Conservation (phyloP, 2,888 invertebrate species). For the Pimpla rufipes region DNA sequence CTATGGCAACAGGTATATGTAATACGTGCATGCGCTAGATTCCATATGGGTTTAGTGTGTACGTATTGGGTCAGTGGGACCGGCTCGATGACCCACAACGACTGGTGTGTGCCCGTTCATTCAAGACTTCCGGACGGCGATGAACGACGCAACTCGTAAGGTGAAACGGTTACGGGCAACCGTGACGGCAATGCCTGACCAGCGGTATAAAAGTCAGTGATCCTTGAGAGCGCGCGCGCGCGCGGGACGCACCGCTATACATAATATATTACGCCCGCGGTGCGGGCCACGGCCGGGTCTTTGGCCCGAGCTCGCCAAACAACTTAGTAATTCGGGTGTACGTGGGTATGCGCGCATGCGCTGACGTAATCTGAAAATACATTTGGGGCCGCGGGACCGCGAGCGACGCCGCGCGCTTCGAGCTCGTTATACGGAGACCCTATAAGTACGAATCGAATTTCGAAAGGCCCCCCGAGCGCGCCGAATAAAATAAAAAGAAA, state of each 20-base stretch:
- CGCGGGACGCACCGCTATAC: slow-evolving; percentile 55
- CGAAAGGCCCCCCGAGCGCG: slow-evolving; percentile 29
- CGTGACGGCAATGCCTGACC: slow-evolving; percentile 53
- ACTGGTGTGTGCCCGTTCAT: slow-evolving; percentile 38
- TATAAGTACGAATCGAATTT: slow-evolving; percentile 61
- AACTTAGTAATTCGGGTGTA: slow-evolving; percentile 29
- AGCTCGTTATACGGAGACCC: slow-evolving; percentile 14
- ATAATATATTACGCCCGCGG: slow-evolving; percentile 58
- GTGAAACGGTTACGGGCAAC: slow-evolving; percentile 60
- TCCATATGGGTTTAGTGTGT: slow-evolving; percentile 11
- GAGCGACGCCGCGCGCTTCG: background rate
- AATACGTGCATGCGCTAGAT: background rate
- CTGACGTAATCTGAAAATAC: slow-evolving; percentile 58
- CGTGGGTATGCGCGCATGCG: slow-evolving; percentile 6
- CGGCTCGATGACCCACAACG: slow-evolving; percentile 53
- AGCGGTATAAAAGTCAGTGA: slow-evolving; percentile 26
- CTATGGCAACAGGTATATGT: slow-evolving; percentile 15
- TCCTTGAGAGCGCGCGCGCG: background rate
- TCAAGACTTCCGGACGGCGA: slow-evolving; percentile 59
- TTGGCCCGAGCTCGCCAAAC: slow-evolving; percentile 53
- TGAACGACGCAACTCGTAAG: slow-evolving; percentile 44
- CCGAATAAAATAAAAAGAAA: slow-evolving; percentile 57
- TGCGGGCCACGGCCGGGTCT: slow-evolving; percentile 12
- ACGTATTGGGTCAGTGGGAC: slow-evolving; percentile 64
- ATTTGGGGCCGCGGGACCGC: slow-evolving; percentile 29